Evolutionary conservation across 2,888 invertebrate species (phyloP), one percentile per base, ranked within the genome.

Genomic region (Meiosimyza decipiens): DNA sequence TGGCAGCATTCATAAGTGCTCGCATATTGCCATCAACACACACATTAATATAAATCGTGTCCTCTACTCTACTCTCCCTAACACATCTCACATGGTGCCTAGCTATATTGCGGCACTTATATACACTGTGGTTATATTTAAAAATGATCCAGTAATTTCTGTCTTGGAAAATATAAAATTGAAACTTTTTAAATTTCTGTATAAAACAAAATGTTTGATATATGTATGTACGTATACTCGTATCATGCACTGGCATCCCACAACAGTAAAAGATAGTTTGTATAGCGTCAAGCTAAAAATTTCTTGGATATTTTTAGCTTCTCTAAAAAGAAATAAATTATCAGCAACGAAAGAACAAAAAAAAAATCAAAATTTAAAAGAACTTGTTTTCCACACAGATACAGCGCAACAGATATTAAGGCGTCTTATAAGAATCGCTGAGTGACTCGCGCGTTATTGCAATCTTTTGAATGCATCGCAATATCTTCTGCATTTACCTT

Each of bases 231-330:
- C 40, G 5, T 7, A 33, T 60, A 40, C 13, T 13, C 15, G 13
- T 33, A 57, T 15, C 57, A 57, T 60, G 60, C 60, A 62, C 12
- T 40, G 22, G 51, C 64, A 51, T 51, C 51, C 9, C 40, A 40
- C 57, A 57, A 18, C 12, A 28, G 64, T 51, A 22, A 50, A 64
- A 40, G 40, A 40, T 40, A 28, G 13, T 18, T 51, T 64, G 50
- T 18, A 7, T 7, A 40, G 47, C n/a, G 51, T 18, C 50, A 50
- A 64, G 64, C 18, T 6, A 18, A 63, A 28, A 33, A 33, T 69
- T 63, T n/a, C 62, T 51, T 33, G 47, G 47, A 40, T 62, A 70
- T 70, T 63, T 70, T 70, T 70, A 70, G 70, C 63, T 22, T 57
- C 22, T 18, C 13, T 18, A 69, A 62, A 49, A 16, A 62, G 28